Conservation (phyloP, 2,797 vertebrate species). For the Sardinella longiceps region DNA sequence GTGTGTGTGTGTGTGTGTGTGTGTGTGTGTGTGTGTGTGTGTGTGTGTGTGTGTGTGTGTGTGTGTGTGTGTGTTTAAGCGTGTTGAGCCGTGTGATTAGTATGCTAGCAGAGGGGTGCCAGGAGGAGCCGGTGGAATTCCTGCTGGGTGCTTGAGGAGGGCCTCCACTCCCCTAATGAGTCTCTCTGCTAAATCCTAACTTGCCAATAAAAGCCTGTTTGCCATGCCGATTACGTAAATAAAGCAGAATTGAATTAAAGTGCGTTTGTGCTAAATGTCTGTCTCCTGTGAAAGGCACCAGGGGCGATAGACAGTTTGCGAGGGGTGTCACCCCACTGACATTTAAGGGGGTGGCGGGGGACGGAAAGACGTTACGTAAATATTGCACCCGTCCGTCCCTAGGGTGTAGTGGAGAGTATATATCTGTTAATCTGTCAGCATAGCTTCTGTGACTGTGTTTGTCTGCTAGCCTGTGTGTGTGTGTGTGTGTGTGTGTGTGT, state of each 20-base stretch:
- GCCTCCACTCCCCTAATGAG: not conserved
- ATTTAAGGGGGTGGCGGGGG: not conserved
- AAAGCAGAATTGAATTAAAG: slow-evolving; percentile 17
- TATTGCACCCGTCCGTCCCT: not conserved
- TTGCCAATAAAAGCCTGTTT: not conserved
- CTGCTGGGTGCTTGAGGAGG: not conserved
- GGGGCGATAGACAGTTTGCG: not conserved
- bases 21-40: slow-evolving; percentile 6
- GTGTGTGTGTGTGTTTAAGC: slow-evolving; percentile 18
- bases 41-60: not conserved
- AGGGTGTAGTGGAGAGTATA: not conserved
- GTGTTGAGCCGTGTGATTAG: slow-evolving; percentile 41
- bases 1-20: not conserved
- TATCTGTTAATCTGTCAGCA: not conserved
- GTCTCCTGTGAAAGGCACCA: not conserved
- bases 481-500: slow-evolving; percentile 5
- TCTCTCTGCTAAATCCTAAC: not conserved
- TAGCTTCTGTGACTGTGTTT: not conserved
- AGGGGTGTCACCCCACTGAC: not conserved
- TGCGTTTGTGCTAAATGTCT: not conserved
- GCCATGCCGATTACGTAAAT: slow-evolving; percentile 16
- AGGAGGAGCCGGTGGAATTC: not conserved
- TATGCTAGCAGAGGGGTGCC: slow-evolving; percentile 24
- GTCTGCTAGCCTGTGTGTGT: not conserved
- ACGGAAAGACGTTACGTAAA: not conserved